Percentiles rank a stretch among this genome's conserved stretches.
phyloP scores from a whole-genome alignment of 1,140 invertebrate genomes.

The Drosophila lini region DNA sequence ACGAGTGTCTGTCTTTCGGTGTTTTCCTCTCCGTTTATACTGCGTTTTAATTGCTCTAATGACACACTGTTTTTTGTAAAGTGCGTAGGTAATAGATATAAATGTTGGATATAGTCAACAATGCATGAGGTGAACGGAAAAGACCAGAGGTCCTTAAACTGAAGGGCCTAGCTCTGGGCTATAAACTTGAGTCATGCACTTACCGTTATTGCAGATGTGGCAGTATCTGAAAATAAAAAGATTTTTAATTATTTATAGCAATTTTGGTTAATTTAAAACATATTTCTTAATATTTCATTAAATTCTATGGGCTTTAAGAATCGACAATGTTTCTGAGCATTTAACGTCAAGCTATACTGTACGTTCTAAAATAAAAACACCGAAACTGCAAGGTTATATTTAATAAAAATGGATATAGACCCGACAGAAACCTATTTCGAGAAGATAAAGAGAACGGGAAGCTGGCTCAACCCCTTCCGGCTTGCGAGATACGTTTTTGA shows the following conservation, averaged over 20 bases:
- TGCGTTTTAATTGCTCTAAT: slow-evolving; percentile 74
- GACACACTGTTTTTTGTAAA: slow-evolving; percentile 62
- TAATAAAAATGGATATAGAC: not conserved
- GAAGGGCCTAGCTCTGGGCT: not conserved
- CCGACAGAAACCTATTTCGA: not conserved
- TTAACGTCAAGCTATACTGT: not conserved
- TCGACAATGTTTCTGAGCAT: not conserved
- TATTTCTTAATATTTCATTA: not conserved
- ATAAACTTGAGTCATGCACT: slow-evolving; percentile 2
- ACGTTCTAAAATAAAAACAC: too few relatives aligned
- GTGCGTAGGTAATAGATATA: slow-evolving; percentile 63
- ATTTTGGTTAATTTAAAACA: not conserved
- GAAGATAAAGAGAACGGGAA: not conserved
- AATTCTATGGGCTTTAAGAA: not conserved
- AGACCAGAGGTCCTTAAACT: slow-evolving; percentile 27
- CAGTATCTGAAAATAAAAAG: slow-evolving; percentile 2
- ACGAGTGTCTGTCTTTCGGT: slow-evolving; percentile 45
- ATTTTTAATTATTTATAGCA: not conserved
- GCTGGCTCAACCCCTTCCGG: not conserved
- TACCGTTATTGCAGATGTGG: not conserved
- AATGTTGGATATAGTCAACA: slow-evolving; percentile 55
- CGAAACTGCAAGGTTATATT: not conserved
- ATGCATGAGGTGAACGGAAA: slow-evolving; percentile 7
- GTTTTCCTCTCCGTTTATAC: slow-evolving; percentile 49
- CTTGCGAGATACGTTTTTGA: not conserved